Conservation (phyloP, 2,113 vertebrate genomes). For the Plecturocebus donacophilus region DNA sequence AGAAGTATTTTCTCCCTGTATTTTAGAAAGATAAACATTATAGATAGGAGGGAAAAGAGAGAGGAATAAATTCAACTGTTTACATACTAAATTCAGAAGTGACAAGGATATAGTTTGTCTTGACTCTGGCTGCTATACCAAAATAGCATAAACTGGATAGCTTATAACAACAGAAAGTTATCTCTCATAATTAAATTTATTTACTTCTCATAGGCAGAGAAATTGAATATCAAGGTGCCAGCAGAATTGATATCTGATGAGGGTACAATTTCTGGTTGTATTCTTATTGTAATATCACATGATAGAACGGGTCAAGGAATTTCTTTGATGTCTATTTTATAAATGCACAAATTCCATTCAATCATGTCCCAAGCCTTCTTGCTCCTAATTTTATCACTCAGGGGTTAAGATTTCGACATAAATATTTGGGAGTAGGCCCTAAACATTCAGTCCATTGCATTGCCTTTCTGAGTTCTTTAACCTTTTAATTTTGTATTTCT, state of each 20-base stretch:
- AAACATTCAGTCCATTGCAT: not conserved
- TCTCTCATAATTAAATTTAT: not conserved
- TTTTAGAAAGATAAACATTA: not conserved
- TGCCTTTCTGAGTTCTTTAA: not conserved
- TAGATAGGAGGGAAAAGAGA: not conserved
- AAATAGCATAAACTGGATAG: not conserved
- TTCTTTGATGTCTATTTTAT: not conserved
- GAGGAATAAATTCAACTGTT: not conserved
- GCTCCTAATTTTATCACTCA: not conserved
- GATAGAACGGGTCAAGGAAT: not conserved
- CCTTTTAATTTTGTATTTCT: not conserved
- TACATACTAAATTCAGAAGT: not conserved
- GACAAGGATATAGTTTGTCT: not conserved
- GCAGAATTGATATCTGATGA: too few species aligned
- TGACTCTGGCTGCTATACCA: not conserved
- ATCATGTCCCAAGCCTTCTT: rapidly evolving
- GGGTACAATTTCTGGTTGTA: rapidly evolving
- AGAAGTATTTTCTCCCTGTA: not conserved
- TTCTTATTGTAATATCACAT: not conserved
- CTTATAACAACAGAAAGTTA: not conserved
- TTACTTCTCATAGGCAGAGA: not conserved
- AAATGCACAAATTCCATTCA: not conserved
- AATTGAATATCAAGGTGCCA: not conserved
- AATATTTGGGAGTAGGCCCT: not conserved
- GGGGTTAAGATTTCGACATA: not conserved